These are phyloP conservation scores for Drosophila malerkotliana DNA, from an alignment of 1,140 invertebrate genomes.

Conservation along the genomic window DNA sequence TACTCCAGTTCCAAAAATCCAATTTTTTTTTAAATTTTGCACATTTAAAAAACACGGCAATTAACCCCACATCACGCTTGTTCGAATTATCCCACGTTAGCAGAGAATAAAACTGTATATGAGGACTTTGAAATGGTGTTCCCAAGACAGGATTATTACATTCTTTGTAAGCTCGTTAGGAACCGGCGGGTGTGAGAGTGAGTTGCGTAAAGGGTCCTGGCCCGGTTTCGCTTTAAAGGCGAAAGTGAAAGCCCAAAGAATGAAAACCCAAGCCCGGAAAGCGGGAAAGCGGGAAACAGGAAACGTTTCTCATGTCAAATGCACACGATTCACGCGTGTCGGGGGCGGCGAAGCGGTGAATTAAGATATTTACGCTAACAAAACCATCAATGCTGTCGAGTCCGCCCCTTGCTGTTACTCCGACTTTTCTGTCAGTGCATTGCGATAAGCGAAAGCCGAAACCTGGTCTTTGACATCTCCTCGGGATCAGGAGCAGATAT, in stretches of 20 bases:
- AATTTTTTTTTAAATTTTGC: too few relatives aligned
- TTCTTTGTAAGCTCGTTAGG: slow-evolving; percentile 44
- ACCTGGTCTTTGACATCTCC: slow-evolving; percentile 72
- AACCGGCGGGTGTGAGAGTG: slow-evolving; percentile 6
- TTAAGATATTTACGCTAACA: slow-evolving; percentile 78
- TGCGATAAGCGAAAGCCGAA: slow-evolving; percentile 47
- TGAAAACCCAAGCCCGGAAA: not conserved
- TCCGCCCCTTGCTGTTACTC: not conserved
- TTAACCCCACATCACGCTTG: too few relatives aligned
- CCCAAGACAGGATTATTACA: slow-evolving; percentile 33
- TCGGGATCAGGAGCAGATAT: slow-evolving; percentile 37
- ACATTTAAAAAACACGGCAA: too few relatives aligned
- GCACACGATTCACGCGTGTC: slow-evolving; percentile 76
- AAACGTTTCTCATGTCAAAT: slow-evolving; percentile 63
- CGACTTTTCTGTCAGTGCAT: slow-evolving; percentile 25
- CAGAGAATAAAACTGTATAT: not conserved
- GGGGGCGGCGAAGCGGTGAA: slow-evolving; percentile 76
- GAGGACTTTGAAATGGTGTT: not conserved
- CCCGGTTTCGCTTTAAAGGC: slow-evolving; percentile 26
- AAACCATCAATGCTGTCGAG: slow-evolving; percentile 63
- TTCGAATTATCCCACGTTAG: not conserved
- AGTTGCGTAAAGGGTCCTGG: slow-evolving; percentile 11
- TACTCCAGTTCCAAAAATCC: too few relatives aligned
- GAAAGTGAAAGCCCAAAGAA: slow-evolving; percentile 10
- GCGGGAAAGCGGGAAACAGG: slow-evolving; percentile 4